phyloP scores from a whole-genome alignment of 2,797 vertebrate genomes.

The Cryptoprocta ferox region DNA sequence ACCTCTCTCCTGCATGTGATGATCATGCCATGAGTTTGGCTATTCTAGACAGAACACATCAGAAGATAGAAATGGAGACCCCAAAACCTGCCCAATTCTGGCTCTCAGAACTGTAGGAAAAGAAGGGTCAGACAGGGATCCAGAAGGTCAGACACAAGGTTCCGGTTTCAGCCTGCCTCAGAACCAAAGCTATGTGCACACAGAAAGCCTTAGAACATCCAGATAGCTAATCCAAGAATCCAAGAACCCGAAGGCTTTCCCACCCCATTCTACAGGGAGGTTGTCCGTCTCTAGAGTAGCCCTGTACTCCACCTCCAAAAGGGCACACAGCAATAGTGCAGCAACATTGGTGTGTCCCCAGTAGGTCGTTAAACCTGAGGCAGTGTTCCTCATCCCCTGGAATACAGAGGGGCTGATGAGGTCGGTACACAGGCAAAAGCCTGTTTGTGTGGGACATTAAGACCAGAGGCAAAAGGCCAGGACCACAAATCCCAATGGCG shows the following conservation, averaged over 20 bases:
- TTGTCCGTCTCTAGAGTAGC: background rate
- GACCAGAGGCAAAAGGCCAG: background rate
- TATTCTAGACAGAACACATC: background rate
- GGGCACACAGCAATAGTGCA: background rate
- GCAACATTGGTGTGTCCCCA: background rate
- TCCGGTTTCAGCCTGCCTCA: background rate
- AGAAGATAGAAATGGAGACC: background rate
- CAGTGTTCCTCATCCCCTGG: background rate
- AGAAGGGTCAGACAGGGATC: background rate
- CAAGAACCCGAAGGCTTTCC: background rate
- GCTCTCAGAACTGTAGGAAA: background rate
- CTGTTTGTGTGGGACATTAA: background rate
- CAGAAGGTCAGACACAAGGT: background rate
- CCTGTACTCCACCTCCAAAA: fast-evolving
- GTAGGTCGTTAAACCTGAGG: background rate
- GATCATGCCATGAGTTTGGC: background rate
- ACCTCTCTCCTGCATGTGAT: background rate
- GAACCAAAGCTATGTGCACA: background rate
- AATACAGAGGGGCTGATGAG: background rate
- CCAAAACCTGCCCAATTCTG: background rate
- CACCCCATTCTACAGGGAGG: background rate
- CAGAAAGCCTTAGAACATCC: background rate
- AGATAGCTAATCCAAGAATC: background rate
- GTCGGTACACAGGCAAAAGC: background rate
- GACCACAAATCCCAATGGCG: fast-evolving